phyloP scores from a whole-genome alignment of 2,888 invertebrate genomes.

The Spatulosminthurus flaviceps region DNA sequence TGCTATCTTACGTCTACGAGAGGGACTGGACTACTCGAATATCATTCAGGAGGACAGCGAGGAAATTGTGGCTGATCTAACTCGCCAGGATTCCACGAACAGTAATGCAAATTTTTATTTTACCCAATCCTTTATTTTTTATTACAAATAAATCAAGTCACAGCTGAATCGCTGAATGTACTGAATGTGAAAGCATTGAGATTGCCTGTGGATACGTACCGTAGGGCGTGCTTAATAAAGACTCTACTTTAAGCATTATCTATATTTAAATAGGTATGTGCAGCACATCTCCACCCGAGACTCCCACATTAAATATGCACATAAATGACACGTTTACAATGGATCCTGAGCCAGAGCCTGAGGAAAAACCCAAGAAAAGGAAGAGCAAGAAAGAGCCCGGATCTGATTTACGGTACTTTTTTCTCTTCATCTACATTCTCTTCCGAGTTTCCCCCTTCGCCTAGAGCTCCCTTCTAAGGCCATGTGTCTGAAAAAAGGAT shows the following conservation, averaged over 20 bases:
- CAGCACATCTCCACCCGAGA: neutral
- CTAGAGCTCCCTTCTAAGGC: too few relatives aligned
- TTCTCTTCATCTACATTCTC: too few relatives aligned
- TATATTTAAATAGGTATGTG: neutral
- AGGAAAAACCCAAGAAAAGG: conserved; percentile 49
- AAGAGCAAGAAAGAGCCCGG: conserved; percentile 56
- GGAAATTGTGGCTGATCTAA: conserved; percentile 58
- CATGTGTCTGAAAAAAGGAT: neutral
- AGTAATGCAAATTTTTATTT: conserved; percentile 39
- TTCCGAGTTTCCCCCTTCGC: too few relatives aligned
- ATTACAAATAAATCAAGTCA: too few relatives aligned
- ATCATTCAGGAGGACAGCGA: conserved; percentile 64
- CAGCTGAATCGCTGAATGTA: too few relatives aligned
- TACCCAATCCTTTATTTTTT: too few relatives aligned
- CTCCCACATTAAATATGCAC: conserved; percentile 29
- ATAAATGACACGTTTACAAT: conserved; percentile 56
- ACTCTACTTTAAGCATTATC: neutral
- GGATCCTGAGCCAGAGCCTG: conserved; percentile 48
- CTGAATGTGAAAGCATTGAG: too few relatives aligned
- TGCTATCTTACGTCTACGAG: conserved; percentile 68
- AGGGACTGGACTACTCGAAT: conserved; percentile 69
- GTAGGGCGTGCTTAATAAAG: too few relatives aligned
- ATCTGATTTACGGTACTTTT: conserved; percentile 54
- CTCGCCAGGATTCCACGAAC: conserved; percentile 57
- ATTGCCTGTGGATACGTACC: too few relatives aligned